Percentiles rank a stretch among this genome's conserved stretches.
Evolutionary conservation across 2,888 invertebrate genomes (phyloP).

Genomic region (Yponomeuta evonymella): DNA sequence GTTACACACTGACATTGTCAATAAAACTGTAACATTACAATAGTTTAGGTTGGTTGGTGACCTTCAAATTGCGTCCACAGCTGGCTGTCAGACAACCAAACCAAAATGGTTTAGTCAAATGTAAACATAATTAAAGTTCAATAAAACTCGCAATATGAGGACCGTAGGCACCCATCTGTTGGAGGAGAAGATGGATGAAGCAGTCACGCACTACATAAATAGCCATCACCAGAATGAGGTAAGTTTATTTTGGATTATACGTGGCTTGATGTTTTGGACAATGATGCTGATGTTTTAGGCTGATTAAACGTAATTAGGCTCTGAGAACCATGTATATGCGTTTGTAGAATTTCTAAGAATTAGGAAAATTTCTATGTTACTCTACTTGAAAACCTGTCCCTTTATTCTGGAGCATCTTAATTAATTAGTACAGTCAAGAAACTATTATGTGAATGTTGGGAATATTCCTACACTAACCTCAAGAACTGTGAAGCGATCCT

Average conservation of each 20-base stretch:
- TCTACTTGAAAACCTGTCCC: too few relatives aligned
- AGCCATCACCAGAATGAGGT: slow-evolving; percentile 58
- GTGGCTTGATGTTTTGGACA: neutral
- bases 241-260: slow-evolving; percentile 23
- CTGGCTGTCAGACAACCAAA: slow-evolving; percentile 38
- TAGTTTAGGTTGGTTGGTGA: neutral
- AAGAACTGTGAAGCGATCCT: too few relatives aligned
- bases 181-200: slow-evolving; percentile 62
- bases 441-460: too few relatives aligned
- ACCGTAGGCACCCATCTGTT: slow-evolving; percentile 49
- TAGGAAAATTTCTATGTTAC: too few relatives aligned
- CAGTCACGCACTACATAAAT: slow-evolving; percentile 64
- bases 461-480: too few relatives aligned
- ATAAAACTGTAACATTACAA: neutral
- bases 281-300: neutral
- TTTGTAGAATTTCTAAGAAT: too few relatives aligned
- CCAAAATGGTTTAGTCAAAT: slow-evolving; percentile 22
- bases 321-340: neutral
- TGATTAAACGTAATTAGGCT: neutral
- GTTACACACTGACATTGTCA: neutral
- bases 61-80: neutral
- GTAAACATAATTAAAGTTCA: slow-evolving; percentile 29
- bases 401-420: too few relatives aligned
- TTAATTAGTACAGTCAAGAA: too few relatives aligned
- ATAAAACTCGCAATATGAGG: slow-evolving; percentile 37